Conservation (phyloP, 2,888 invertebrate genomes). For the Drosophila maculinotata region DNA sequence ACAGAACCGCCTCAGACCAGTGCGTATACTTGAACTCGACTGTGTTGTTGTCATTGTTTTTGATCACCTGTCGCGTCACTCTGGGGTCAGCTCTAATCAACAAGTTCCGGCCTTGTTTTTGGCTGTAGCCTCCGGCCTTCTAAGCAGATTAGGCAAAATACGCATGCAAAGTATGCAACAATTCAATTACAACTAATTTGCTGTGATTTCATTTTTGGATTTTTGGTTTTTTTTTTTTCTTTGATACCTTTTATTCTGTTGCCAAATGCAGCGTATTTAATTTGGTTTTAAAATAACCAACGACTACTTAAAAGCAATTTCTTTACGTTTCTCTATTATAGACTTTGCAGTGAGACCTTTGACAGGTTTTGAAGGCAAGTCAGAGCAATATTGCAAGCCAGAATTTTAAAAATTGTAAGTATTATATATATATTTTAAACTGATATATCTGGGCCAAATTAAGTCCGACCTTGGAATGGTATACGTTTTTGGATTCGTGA, state of each 20-base stretch:
- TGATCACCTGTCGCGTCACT: constrained; percentile 44
- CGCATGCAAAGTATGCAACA: constrained; percentile 48
- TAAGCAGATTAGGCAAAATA: constrained; percentile 67
- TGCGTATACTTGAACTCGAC: constrained; percentile 46
- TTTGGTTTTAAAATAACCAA: constrained; percentile 39
- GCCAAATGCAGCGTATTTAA: constrained; percentile 55
- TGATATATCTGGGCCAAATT: background rate
- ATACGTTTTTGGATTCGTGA: too few species aligned
- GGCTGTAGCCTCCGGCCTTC: constrained; percentile 25
- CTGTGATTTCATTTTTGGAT: constrained; percentile 64
- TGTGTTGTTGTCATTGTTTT: constrained; percentile 5
- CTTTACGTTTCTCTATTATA: background rate
- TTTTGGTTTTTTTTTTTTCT: constrained; percentile 1
- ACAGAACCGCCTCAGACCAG: constrained; percentile 29
- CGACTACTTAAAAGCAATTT: background rate
- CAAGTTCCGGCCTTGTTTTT: constrained; percentile 55
- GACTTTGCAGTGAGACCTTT: background rate
- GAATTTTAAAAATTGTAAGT: background rate
- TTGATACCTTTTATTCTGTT: constrained; percentile 29
- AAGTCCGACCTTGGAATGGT: background rate
- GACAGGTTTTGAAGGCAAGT: constrained; percentile 2
- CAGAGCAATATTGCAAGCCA: too few species aligned
- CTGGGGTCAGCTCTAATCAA: constrained; percentile 55
- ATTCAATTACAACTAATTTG: constrained; percentile 79
- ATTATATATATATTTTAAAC: background rate